A percentile compares a stretch with the other conserved stretches of the same genome.
Conservation (phyloP, 1,140 invertebrate genomes). For the Drosophila prosaltans region DNA sequence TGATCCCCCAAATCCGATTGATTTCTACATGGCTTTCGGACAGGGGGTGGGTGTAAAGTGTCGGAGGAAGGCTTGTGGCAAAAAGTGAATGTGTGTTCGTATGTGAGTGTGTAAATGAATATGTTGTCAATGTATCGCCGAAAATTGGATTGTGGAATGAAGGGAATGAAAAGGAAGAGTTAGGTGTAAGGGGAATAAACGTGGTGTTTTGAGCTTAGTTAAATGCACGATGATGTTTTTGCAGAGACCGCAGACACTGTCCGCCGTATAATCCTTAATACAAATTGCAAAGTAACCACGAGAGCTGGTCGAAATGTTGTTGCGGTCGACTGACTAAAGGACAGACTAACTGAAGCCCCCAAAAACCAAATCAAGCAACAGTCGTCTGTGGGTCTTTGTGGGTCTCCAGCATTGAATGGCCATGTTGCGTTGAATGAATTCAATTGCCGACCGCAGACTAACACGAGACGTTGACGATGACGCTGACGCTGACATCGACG, state of each 20-base stretch:
- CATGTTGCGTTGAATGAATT: constrained; percentile 67
- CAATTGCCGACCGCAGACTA: constrained; percentile 75
- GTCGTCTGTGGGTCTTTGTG: constrained; percentile 14
- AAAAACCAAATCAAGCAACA: constrained; percentile 58
- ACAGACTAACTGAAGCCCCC: constrained; percentile 51
- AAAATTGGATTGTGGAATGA: constrained; percentile 69
- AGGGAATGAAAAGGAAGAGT: not conserved
- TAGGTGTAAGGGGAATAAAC: not conserved
- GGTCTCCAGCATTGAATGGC: constrained; percentile 20
- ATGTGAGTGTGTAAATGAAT: constrained; percentile 71
- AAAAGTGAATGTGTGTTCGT: constrained; percentile 14
- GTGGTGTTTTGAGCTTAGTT: constrained; percentile 49
- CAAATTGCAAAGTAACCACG: constrained; percentile 78
- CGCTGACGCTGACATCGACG: not conserved
- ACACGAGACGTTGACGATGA: constrained; percentile 24
- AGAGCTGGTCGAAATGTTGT: constrained; percentile 49
- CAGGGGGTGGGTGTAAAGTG: not conserved
- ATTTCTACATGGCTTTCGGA: constrained; percentile 13
- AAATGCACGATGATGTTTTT: constrained; percentile 57
- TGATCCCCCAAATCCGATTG: constrained; percentile 45
- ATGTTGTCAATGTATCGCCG: constrained; percentile 73
- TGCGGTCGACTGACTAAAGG: constrained; percentile 41
- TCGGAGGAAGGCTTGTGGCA: not conserved
- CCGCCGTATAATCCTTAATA: constrained; percentile 69
- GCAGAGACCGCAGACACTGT: constrained; percentile 58